These are phyloP conservation scores for Microctenopoma stevenorrisi DNA, from an alignment of 2,797 vertebrate species.

Conservation along the genomic window DNA sequence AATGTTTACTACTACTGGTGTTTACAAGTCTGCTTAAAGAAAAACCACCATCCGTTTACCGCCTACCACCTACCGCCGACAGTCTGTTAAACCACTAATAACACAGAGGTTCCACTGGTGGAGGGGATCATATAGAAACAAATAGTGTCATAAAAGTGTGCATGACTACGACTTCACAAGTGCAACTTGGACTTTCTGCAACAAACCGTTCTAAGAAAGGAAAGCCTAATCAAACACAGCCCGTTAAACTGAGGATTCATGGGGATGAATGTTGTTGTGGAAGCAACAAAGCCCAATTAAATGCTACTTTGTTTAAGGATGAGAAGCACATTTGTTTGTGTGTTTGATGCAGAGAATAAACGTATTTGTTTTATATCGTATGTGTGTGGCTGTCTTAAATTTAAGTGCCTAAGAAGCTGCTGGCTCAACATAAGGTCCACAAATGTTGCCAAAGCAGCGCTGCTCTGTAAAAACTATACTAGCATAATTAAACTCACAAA, in stretches of 20 bases:
- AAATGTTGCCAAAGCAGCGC: constrained; percentile 65
- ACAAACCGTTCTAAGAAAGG: constrained; percentile 51
- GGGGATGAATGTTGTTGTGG: constrained; percentile 32
- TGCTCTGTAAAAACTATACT: constrained; percentile 75
- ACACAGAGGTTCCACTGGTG: constrained; percentile 27
- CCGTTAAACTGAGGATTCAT: constrained; percentile 38
- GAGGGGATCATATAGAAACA: constrained; percentile 25
- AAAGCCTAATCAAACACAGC: constrained; percentile 53
- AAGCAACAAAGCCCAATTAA: constrained; percentile 64
- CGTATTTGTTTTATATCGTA: constrained; percentile 19
- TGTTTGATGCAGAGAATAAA: constrained; percentile 29
- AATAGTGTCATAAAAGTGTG: constrained; percentile 47
- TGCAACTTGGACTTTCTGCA: constrained; percentile 53
- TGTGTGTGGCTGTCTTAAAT: constrained; percentile 47
- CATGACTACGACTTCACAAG: constrained; percentile 68
- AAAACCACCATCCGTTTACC: constrained; percentile 60
- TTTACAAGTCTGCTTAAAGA: constrained; percentile 75
- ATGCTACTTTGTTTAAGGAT: constrained; percentile 59
- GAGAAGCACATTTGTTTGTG: constrained; percentile 57
- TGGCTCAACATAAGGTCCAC: constrained; percentile 61
- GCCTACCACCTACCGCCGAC: constrained; percentile 60
- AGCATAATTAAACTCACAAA: constrained; percentile 81
- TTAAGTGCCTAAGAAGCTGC: constrained; percentile 54
- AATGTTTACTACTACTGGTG: constrained; percentile 70
- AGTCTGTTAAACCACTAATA: constrained; percentile 70